Base-by-base conservation (phyloP, 2,797 vertebrate genomes). In the Tachyglossus aculeatus region DNA sequence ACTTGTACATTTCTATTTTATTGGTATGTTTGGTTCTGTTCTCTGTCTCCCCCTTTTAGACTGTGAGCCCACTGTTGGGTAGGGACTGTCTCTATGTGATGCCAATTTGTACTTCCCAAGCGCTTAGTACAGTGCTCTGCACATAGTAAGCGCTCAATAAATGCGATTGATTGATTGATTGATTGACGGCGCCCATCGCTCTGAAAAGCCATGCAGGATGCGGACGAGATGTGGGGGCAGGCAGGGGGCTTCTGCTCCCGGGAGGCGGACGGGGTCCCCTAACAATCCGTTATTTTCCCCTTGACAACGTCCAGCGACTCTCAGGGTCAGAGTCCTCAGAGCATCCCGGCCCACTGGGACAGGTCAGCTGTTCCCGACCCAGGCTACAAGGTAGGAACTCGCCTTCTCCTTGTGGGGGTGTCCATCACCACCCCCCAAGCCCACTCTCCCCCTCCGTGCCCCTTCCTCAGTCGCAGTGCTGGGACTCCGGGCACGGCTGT, bases 291-390 rank as follows among this genome's bases (percentile, higher is more conserved):
- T n/a, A n/a, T n/a, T n/a, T n/a, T n/a, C n/a, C n/a, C 9, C 72
- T 6, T 81, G 73, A 12, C 72, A 51, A 62, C 32, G 3, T 73
- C 16, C 74, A 94, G 91, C 43, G 78, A 56, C 4, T 34, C 74
- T 55, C 87, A 85, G 25, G 32, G 55, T 48, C 67, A 25, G 13
- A 61, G 66, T 19, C 53, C 87, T 70, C 88, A 73, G 53, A 77
- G 15, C 27, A 80, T 95, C 74, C 97, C 97, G 52, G 3, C 87
- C 22, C 60, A 96, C 68, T 99, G 97, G 97, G 95, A 97, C 86
- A 92, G 90, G 71, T 89, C 54, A 11, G 90, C 93, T 13, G 39
- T 96, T 12, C 94, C 93, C 0, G 93, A 94, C 27, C 78, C 87
- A 8, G 94, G 95, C 79, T 96, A 94, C 80, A 91, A 91, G 96